Base-by-base conservation (phyloP, 2,113 vertebrate species). In the Sigmodon hispidus region DNA sequence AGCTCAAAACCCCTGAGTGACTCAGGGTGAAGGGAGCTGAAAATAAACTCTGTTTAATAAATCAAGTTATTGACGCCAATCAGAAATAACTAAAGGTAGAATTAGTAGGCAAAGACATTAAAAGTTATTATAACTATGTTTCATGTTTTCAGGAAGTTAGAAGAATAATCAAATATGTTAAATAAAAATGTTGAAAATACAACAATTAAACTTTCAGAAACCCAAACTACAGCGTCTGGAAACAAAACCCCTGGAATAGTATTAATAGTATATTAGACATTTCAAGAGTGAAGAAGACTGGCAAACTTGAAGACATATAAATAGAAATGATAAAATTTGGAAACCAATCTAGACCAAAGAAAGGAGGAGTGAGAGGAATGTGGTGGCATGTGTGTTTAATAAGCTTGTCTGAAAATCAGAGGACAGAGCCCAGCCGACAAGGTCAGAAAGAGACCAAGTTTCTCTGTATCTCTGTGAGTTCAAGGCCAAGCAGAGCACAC, bases 131-230 rank as follows among this genome's bases (percentile, higher is more conserved):
- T 87, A 79, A 92, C n/a, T 69, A 59, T n/a, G 67, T 22, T 88
- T 16, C 3, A 9, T 92, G 67, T 91, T 26, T 70, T 88, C 80
- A 76, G 79, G 69, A 90, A 90, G 24, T 31, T 75, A 67, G 34
- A 93, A 91, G n/a, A 84, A 96, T 96, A 6, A 48, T 22, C 72
- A 8, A 84, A 17, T 7, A 65, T 15, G 7, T 83, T 95, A 61
- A 65, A 59, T 21, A 79, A 59, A 91, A 93, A 93, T 34, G 17
- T 52, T 26, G 45, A 92, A 75, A 36, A 79, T 52, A 92, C 45
- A 87, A 92, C 95, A 91, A 40, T 83, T 57, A 93, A 96, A 94
- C 21, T 63, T 94, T 5, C 87, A 70, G 84, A 93, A 76, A 87
- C 81, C 61, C 63, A 84, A 94, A 79, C 26, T 73, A 36, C 43